Conservation (phyloP, 2,797 vertebrate genomes). For the Chaetodon trifasciatus region DNA sequence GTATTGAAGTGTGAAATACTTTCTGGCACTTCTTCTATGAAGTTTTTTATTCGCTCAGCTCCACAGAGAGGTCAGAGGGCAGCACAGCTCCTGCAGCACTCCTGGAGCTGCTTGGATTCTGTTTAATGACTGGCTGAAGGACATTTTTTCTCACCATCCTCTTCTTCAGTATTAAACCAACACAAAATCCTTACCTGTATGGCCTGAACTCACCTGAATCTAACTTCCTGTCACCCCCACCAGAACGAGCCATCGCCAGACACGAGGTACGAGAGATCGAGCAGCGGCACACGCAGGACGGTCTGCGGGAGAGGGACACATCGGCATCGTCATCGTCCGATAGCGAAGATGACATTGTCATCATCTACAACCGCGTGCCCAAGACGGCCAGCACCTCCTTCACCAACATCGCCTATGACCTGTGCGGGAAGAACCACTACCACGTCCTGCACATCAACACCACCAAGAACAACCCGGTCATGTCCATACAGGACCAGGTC, state of each 20-base stretch:
- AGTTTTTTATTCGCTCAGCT: neutral
- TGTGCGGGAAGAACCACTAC: slow-evolving; percentile 94
- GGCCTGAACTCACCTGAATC: neutral
- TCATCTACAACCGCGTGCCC: slow-evolving; percentile 97
- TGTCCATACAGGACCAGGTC: slow-evolving; percentile 98
- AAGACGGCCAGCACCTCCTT: slow-evolving; percentile 99
- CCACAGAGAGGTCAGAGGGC: slow-evolving; percentile 21
- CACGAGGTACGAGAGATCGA: slow-evolving; percentile 98
- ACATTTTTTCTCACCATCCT: neutral
- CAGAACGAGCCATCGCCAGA: slow-evolving; percentile 96
- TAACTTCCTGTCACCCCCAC: neutral
- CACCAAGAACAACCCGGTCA: slow-evolving; percentile 97
- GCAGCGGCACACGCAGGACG: slow-evolving; percentile 92
- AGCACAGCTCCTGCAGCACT: neutral
- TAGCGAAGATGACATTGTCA: slow-evolving; percentile 91
- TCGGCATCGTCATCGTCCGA: slow-evolving; percentile 69
- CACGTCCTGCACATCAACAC: slow-evolving; percentile 99
- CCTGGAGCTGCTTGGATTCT: neutral
- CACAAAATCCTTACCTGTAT: neutral
- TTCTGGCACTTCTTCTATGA: neutral
- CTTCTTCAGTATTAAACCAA: neutral
- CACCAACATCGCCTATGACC: slow-evolving; percentile 97
- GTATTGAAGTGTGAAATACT: neutral
- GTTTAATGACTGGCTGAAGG: neutral
- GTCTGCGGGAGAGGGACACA: slow-evolving; percentile 83